These are phyloP conservation scores for Propithecus deckenii DNA, from an alignment of 2,797 vertebrate genomes.

Conservation along the genomic window DNA sequence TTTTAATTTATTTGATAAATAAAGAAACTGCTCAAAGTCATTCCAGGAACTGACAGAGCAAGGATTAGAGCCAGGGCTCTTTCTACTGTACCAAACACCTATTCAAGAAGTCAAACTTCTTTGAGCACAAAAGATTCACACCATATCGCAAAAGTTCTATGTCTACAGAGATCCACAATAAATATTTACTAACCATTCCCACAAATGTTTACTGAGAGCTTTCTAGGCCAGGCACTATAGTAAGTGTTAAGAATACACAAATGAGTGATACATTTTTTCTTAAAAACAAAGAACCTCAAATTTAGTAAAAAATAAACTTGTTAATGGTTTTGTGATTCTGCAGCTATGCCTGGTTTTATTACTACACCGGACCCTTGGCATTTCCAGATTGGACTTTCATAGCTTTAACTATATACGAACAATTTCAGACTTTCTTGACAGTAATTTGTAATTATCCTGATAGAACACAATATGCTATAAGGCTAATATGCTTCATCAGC, in stretches of 20 bases:
- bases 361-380: not conserved
- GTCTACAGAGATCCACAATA: not conserved
- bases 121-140: not conserved
- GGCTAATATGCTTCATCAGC: not conserved
- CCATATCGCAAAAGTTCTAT: not conserved
- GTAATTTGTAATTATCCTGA: not conserved
- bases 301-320: not conserved
- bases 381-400: not conserved
- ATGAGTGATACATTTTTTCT: not conserved
- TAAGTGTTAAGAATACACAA: not conserved
- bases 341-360: not conserved
- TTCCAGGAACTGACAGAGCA: not conserved
- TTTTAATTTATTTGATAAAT: not conserved
- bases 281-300: conserved; percentile 33
- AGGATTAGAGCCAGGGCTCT: not conserved
- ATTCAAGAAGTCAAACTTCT: not conserved
- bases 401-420: not conserved
- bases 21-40: conserved; percentile 42
- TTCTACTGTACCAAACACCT: not conserved
- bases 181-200: conserved; percentile 14
- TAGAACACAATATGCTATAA: not conserved
- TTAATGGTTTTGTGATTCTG: not conserved
- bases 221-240: not conserved
- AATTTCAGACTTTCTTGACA: conserved; percentile 36
- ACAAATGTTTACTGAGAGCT: not conserved